A percentile compares a stretch with the other conserved stretches of the same genome.
Evolutionary conservation across 1,140 invertebrate species (phyloP).

Genomic region (Trichonephila clavata): DNA sequence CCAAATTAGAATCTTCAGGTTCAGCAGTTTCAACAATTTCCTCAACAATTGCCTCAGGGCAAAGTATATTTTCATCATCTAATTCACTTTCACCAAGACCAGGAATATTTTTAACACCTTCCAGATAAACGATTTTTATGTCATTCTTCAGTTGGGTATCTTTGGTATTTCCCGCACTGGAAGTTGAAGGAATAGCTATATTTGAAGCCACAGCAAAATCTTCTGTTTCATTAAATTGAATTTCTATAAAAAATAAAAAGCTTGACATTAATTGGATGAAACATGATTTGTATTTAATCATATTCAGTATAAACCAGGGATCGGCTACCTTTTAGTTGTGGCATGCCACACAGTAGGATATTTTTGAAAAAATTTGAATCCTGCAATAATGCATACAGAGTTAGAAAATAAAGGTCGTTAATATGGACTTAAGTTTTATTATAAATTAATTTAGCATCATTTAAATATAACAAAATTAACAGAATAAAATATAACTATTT

Average conservation of each 20-base stretch:
- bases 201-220: not conserved
- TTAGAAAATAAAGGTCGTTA: too few species aligned
- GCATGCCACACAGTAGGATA: too few species aligned
- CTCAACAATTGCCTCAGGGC: conserved; percentile 9
- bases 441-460: too few species aligned
- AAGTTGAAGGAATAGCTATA: not conserved
- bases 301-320: too few species aligned
- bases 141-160: not conserved
- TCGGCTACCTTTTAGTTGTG: too few species aligned
- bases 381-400: too few species aligned
- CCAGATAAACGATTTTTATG: not conserved
- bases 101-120: not conserved
- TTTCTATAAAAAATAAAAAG: not conserved
- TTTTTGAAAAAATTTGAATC: too few species aligned
- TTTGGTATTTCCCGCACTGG: not conserved
- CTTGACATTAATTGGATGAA: too few species aligned
- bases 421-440: too few species aligned
- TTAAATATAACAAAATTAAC: too few species aligned
- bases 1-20: not conserved
- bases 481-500: too few species aligned
- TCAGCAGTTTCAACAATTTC: conserved; percentile 20
- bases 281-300: too few species aligned
- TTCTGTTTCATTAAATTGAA: not conserved
- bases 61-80: not conserved
- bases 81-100: not conserved